Base-by-base conservation (phyloP, 2,797 vertebrate species). In the Ctenochaetus hawaiiensis region DNA sequence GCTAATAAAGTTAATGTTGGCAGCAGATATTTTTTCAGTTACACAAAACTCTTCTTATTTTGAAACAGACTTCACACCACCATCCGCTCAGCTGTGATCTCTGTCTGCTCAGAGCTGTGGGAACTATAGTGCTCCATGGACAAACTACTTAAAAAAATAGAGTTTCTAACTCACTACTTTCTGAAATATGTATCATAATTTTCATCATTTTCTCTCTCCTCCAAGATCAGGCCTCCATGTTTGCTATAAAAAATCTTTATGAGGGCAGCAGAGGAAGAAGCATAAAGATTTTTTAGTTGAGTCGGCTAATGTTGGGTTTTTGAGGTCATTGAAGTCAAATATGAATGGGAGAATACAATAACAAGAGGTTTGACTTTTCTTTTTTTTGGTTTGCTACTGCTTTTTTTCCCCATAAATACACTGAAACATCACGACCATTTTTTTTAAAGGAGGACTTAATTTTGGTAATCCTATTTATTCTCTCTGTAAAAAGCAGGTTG, bases 71-170 rank as follows among this genome's bases (percentile, higher is more conserved):
- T 59, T 60, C 52, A 44, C 74, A 59, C 47, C 56, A 68, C 62
- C 78, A 78, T 83, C 75, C 77, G 75, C 56, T 86, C 60, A 5
- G 47, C 72, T 61, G 62, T 45, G 34, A 66, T 69, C 72, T 71
- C 67, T n/a, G 72, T 51, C 48, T 26, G 11, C 45, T 43, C 37
- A 66, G 20, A 59, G 54, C 26, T 69, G 43, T 23, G 2, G 16
- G 47, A 67, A 70, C 17, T 44, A 1, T 2, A 63, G 41, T 39
- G 30, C 65, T 57, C 14, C 44, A 43, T 56, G 51, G 9, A 63
- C 45, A 65, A 67, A 58, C 13, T 34, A 22, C 2, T 39, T 47
- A n/a, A n/a, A n/a, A n/a, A n/a, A n/a, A n/a, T n/a, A 4, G 26
- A 30, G 6, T 53, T 47, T 56, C 9, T 18, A 63, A 54, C 13